phyloP scores from a whole-genome alignment of 2,797 vertebrate genomes.

The Orientallactaga sibirica region DNA sequence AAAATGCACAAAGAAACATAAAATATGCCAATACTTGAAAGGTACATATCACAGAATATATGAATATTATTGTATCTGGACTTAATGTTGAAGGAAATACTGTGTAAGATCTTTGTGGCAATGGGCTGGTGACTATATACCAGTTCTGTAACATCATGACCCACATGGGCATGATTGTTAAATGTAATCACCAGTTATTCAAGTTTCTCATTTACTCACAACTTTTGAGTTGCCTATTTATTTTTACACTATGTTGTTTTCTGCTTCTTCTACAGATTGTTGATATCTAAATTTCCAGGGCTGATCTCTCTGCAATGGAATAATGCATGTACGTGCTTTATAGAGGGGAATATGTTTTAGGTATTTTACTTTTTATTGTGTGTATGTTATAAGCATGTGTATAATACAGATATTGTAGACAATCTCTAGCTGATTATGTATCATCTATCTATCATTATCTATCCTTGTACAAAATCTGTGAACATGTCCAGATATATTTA shows the following conservation, averaged over 20 bases:
- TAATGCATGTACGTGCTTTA: neutral
- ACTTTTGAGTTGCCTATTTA: neutral
- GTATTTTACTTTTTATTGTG: neutral
- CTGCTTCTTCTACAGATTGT: neutral
- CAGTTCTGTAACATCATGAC: neutral
- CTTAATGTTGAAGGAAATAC: neutral
- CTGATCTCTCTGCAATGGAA: neutral
- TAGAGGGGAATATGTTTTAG: neutral
- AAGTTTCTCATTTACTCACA: neutral
- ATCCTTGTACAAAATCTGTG: neutral
- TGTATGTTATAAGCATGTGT: neutral
- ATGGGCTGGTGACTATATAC: neutral
- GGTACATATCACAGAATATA: neutral
- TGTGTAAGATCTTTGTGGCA: neutral
- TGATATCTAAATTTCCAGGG: neutral
- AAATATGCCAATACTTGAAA: neutral
- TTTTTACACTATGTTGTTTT: neutral
- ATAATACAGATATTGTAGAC: neutral
- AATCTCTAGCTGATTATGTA: neutral
- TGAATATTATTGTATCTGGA: neutral
- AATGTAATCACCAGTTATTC: neutral
- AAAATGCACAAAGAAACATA: conserved; percentile 22
- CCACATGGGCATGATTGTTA: neutral
- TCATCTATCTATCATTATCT: no score
- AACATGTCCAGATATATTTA: neutral